Conservation (phyloP, 1,140 invertebrate genomes). For the Zaprionus africanus region DNA sequence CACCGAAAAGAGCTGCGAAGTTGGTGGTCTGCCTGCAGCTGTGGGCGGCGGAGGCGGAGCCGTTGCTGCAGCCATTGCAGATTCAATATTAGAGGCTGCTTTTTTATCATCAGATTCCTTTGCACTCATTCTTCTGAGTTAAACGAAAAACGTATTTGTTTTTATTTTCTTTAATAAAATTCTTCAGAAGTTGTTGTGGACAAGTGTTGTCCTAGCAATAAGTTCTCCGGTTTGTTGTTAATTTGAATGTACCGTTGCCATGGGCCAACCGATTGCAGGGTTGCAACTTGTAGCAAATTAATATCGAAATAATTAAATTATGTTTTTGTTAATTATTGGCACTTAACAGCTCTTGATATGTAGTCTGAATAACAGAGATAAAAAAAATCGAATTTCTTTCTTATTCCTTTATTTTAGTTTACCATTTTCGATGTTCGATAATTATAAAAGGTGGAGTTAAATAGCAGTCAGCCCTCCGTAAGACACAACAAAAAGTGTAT, state of each 20-base stretch:
- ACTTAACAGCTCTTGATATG: too few species aligned
- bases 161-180: not conserved
- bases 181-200: conserved; percentile 24
- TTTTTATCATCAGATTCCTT: conserved; percentile 12
- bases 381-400: too few species aligned
- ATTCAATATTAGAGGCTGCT: not conserved
- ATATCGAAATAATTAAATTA: not conserved
- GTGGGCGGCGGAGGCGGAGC: conserved; percentile 71
- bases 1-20: conserved; percentile 78
- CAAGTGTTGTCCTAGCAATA: conserved; percentile 28
- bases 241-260: conserved; percentile 8
- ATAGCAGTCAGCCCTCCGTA: too few species aligned
- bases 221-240: not conserved
- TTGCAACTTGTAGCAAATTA: not conserved
- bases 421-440: too few species aligned
- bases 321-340: not conserved
- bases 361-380: too few species aligned
- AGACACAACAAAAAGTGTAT: too few species aligned
- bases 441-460: too few species aligned
- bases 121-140: conserved; percentile 33
- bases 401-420: too few species aligned
- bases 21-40: conserved; percentile 73
- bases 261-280: not conserved
- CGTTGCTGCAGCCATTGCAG: conserved; percentile 1
- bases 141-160: not conserved